A percentile compares a stretch with the other conserved stretches of the same genome.
These are phyloP conservation scores for Lasioglossum morio DNA, from an alignment of 2,888 invertebrate genomes.

Conservation along the genomic window DNA sequence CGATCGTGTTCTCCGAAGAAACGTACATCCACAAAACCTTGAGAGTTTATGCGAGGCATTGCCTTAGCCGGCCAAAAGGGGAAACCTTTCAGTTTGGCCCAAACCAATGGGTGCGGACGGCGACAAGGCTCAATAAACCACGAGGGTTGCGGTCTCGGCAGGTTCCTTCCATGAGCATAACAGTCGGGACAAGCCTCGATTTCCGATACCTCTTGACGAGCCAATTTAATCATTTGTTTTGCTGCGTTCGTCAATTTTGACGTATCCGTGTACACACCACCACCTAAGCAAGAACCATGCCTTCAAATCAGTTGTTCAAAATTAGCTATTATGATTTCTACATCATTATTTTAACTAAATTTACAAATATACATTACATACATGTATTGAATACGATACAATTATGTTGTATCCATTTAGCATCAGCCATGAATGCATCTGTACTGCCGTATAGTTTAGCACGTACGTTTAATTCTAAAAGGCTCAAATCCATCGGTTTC, in stretches of 20 bases:
- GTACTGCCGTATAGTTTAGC: conserved; percentile 93
- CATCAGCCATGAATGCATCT: conserved; percentile 95
- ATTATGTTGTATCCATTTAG: conserved; percentile 97
- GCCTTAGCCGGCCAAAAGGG: conserved; percentile 99
- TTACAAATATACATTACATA: conserved; percentile 85
- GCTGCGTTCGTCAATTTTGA: conserved; percentile 92
- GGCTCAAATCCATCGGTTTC: conserved; percentile 93
- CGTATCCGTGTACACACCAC: conserved; percentile 84
- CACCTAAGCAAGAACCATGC: conserved; percentile 85
- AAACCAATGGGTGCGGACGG: conserved; percentile 95
- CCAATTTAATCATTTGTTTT: conserved; percentile 92
- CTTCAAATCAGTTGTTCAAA: conserved; percentile 7
- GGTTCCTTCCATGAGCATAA: conserved; percentile 92
- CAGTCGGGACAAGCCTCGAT: conserved; percentile 97
- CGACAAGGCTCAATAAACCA: conserved; percentile 98
- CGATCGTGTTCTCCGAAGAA: conserved; percentile 98
- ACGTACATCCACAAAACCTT: conserved; percentile 93
- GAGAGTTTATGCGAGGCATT: conserved; percentile 88
- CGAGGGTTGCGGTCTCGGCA: conserved; percentile 86
- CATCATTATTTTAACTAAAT: background rate
- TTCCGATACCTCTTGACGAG: conserved; percentile 95
- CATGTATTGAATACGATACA: conserved; percentile 95
- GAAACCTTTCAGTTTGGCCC: conserved; percentile 98
- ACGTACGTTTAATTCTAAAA: conserved; percentile 91
- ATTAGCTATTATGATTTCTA: background rate